Base-by-base conservation (phyloP, 2,113 vertebrate genomes). In the Merops nubicus region DNA sequence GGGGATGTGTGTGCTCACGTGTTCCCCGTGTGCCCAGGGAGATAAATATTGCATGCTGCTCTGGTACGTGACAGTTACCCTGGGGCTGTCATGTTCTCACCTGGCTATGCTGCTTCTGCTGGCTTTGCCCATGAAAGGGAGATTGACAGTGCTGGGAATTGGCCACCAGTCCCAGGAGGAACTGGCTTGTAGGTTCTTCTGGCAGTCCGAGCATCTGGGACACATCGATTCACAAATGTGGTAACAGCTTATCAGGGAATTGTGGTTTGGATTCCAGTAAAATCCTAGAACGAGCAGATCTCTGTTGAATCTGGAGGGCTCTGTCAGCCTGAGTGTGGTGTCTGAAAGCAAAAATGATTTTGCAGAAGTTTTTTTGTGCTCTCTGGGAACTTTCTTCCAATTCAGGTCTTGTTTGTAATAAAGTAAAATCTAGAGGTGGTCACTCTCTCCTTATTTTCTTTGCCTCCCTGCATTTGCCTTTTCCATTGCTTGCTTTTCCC, bases 241-340 rank as follows among this genome's bases (percentile, higher is more conserved):
- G 85, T 70, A 81, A 93, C 54, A 62, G 62, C 23, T 86, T 91
- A 91, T 40, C 56, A 45, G 91, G 93, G 95, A 95, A 89, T 92
- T 92, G 88, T 63, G 94, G 91, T 92, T 96, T 93, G 93, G 92
- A 90, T 95, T 94, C 73, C 95, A 93, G 74, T 29, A 63, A 53
- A 73, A 78, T 40, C 91, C 76, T 64, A 67, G 75, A 65, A 94
- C 60, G 72, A 95, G 85, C 67, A 81, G 79, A 77, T 45, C 72
- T 93, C 78, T 60, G 42, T 43, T 78, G 50, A 78, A 73, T 89
- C 83, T 69, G 80, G 62, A 68, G 92, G 7, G 69, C 11, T 88
- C 57, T n/a, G 29, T 19, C 80, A 94, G 79, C 33, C 64, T 11
- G 25, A 7, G 36, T 5, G 42, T 29, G 68, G 7, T 31, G 80